Evolutionary conservation across 2,888 invertebrate species (phyloP).

Genomic region (Cabera pusaria): DNA sequence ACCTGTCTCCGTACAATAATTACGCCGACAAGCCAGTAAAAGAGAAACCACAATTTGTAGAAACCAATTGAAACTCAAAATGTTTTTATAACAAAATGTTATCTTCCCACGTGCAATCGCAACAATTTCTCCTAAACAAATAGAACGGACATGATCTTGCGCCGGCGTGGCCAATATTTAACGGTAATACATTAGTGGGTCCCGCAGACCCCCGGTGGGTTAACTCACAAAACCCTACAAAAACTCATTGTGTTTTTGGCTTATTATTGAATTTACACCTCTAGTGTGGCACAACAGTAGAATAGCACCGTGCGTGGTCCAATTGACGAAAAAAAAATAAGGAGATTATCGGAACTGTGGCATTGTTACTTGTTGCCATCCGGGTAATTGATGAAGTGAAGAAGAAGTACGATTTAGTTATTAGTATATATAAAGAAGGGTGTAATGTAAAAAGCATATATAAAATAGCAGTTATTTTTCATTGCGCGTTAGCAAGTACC

Average conservation of each 20-base stretch:
- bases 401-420: too few relatives aligned
- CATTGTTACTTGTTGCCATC: constrained; percentile 34
- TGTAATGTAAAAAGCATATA: too few relatives aligned
- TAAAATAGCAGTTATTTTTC: too few relatives aligned
- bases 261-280: constrained; percentile 73
- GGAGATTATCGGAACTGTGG: constrained; percentile 42
- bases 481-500: too few relatives aligned
- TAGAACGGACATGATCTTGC: constrained; percentile 54
- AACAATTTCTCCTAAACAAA: constrained; percentile 70
- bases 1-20: constrained; percentile 34
- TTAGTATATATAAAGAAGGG: too few relatives aligned
- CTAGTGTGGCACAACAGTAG: constrained; percentile 43
- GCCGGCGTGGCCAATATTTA: constrained; percentile 58
- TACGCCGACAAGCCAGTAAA: constrained; percentile 45
- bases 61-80: constrained; percentile 50
- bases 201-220: constrained; percentile 50
- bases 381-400: constrained; percentile 8
- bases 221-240: constrained; percentile 30
- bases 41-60: constrained; percentile 60
- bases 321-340: constrained; percentile 43
- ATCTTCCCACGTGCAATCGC: constrained; percentile 63
- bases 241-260: constrained; percentile 51
- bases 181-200: constrained; percentile 58
- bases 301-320: constrained; percentile 33
- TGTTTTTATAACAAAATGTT: constrained; percentile 43